Conservation (phyloP, 2,113 vertebrate genomes). For the Isurus oxyrinchus region DNA sequence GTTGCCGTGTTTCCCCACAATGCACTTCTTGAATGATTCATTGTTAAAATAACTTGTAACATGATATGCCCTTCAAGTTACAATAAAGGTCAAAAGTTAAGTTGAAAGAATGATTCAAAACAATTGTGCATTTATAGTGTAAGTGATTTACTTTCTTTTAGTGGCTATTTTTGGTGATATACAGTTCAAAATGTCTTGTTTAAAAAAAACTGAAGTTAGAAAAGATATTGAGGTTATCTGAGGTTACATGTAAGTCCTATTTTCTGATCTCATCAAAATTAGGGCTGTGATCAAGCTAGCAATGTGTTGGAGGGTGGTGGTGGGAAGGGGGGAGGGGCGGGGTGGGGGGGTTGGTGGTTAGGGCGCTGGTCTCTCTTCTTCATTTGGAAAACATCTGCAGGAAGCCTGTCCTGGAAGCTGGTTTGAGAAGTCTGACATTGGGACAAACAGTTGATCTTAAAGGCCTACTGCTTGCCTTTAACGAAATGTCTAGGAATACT, state of each 20-base stretch:
- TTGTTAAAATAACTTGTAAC: neutral
- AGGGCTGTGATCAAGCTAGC: neutral
- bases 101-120: neutral
- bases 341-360: neutral
- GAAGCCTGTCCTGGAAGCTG: neutral
- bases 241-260: neutral
- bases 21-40: neutral
- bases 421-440: neutral
- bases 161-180: neutral
- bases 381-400: neutral
- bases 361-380: neutral
- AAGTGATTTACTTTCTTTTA: slow-evolving; percentile 1
- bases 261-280: neutral
- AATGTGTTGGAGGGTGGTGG: neutral
- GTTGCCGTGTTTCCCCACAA: neutral
- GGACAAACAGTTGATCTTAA: neutral
- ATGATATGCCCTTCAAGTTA: neutral
- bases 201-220: neutral
- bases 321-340: too few species aligned
- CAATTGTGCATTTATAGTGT: neutral
- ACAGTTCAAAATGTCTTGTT: neutral
- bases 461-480: neutral
- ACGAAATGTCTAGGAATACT: neutral
- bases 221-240: neutral
- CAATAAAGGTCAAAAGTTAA: neutral